Conservation (phyloP, 2,797 vertebrate species). For the Sternarchorhynchus goeldii region DNA sequence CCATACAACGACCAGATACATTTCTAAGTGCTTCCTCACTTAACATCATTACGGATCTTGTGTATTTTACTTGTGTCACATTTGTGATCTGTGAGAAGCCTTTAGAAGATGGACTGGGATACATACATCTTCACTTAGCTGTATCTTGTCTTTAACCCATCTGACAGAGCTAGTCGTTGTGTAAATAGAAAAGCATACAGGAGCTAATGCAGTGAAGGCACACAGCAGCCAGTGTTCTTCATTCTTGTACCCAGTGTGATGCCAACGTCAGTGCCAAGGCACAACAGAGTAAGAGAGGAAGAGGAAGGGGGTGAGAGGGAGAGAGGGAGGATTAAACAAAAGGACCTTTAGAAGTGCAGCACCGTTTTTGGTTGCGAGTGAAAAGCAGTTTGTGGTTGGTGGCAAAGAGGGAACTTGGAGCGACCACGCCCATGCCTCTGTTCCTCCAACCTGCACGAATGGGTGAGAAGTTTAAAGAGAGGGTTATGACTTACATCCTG, state of each 20-base stretch:
- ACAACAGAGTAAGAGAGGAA: background rate
- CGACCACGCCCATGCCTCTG: slow-evolving; percentile 62
- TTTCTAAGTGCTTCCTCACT: background rate
- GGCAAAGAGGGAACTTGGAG: slow-evolving; percentile 62
- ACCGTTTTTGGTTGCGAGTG: slow-evolving; percentile 60
- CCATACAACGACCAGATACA: slow-evolving; percentile 9
- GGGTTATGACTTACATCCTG: slow-evolving; percentile 54
- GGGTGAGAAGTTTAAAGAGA: slow-evolving; percentile 53
- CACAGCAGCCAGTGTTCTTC: slow-evolving; percentile 44
- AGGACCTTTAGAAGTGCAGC: slow-evolving; percentile 53
- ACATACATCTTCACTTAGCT: slow-evolving; percentile 1
- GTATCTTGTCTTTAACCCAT: slow-evolving; percentile 1
- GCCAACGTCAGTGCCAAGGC: slow-evolving; percentile 21
- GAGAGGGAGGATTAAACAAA: slow-evolving; percentile 60
- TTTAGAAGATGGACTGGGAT: background rate
- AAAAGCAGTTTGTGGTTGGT: slow-evolving; percentile 67
- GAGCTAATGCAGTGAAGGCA: background rate
- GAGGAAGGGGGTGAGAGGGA: slow-evolving; percentile 54
- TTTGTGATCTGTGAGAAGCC: background rate
- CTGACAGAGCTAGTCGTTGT: slow-evolving; percentile 66
- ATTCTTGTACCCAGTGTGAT: slow-evolving; percentile 8
- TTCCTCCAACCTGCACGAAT: slow-evolving; percentile 49
- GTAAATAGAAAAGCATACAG: slow-evolving; percentile 15
- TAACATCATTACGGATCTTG: background rate
- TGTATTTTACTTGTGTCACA: background rate